Base-by-base conservation (phyloP, 1,140 invertebrate genomes). In the Drosophila pallidifrons region DNA sequence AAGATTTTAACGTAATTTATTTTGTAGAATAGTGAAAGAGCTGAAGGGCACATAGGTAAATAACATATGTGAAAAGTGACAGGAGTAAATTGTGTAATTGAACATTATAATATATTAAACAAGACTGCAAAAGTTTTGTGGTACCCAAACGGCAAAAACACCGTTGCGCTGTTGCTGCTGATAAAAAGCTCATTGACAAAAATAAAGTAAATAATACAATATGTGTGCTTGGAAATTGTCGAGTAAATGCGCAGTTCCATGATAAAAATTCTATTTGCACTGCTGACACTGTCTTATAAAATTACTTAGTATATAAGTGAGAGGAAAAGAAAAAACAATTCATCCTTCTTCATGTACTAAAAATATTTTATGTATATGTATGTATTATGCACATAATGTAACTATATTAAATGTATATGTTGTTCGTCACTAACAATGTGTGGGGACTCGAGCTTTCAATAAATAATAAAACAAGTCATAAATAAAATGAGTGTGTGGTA, bases 131-230 rank as follows among this genome's bases (percentile, higher is more conserved):
- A 47, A 47, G 13, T 45, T 11, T 25, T 8, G 30, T 32, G 30
- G 5, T 8, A 32, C 10, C 10, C 1, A 8, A 10, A 38, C 8
- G 8, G 35, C 8, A 38, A 38, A 38, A 38, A 38, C 35, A 51
- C 52, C 61, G 75, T 63, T 68, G 66, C 49, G 25, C 52, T 65
- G 72, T 41, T 66, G n/a, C 54, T 58, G 66, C 47, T 87, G 83
- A 80, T 88, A 87, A 82, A 25, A 87, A 80, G 61, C 68, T 77
- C 70, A 74, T 41, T 64, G 57, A 38, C 59, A 57, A 71, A 43
- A 79, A 81, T 69, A 66, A 83, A 88, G 80, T 81, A 87, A 87
- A 87, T 87, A 87, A 72, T 74, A 67, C 70, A 77, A 74, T 78
- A 52, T 70, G 64, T 69, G 20, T 35, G 38, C 3, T 11, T 16